These are phyloP conservation scores for Callithrix jacchus DNA, from an alignment of 2,113 vertebrate genomes.

Conservation along the genomic window DNA sequence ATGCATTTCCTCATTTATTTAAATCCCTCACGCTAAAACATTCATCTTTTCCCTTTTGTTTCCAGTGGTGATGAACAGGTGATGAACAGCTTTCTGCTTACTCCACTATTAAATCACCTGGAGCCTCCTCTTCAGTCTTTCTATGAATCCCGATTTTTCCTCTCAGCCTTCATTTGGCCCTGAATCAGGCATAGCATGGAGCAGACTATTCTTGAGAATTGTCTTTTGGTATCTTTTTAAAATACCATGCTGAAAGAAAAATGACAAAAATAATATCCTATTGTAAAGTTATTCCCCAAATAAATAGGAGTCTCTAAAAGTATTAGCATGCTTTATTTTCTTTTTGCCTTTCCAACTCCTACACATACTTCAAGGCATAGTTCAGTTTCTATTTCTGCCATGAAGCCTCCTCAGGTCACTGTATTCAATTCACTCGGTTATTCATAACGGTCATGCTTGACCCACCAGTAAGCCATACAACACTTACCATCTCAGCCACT, in stretches of 20 bases:
- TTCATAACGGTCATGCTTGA: not conserved
- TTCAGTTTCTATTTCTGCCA: not conserved
- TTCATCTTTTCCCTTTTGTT: not conserved
- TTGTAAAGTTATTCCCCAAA: not conserved
- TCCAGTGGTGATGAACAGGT: not conserved
- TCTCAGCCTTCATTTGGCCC: not conserved
- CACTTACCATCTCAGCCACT: not conserved
- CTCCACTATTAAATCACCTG: not conserved
- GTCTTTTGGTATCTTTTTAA: not conserved
- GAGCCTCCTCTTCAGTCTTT: not conserved
- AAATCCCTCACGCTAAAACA: not conserved
- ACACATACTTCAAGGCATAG: not conserved
- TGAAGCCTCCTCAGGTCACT: not conserved
- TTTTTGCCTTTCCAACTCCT: not conserved
- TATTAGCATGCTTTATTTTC: not conserved
- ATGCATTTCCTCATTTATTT: not conserved
- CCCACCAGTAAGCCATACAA: not conserved
- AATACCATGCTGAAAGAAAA: not conserved
- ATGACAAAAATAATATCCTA: not conserved
- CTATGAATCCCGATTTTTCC: not conserved
- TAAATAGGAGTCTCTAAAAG: not conserved
- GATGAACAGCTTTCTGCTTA: not conserved
- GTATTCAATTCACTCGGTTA: not conserved
- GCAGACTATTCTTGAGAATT: not conserved
- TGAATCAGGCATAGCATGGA: not conserved